Evolutionary conservation across 2,797 vertebrate genomes (phyloP).

Genomic region (Pseudochirops corinnae): DNA sequence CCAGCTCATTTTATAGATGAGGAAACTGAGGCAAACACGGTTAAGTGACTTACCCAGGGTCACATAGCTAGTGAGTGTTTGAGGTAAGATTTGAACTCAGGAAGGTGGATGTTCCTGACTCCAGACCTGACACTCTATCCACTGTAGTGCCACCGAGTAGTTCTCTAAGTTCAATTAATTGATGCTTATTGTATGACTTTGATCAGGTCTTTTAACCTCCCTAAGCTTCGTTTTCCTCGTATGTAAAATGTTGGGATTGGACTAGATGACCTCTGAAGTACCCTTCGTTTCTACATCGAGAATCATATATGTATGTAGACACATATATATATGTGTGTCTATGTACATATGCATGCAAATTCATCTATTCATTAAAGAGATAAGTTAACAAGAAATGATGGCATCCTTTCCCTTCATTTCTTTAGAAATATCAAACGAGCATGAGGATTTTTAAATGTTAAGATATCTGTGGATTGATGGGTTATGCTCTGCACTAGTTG

Average conservation of each 20-base stretch:
- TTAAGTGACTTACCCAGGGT: no score
- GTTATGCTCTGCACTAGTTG: background rate
- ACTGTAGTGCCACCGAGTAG: no score
- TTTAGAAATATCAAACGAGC: background rate
- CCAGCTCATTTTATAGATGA: no score
- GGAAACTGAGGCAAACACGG: no score
- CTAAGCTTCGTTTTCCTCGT: background rate
- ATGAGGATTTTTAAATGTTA: background rate
- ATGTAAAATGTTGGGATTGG: background rate
- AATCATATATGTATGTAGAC: background rate
- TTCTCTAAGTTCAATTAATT: no score
- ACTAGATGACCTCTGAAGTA: background rate
- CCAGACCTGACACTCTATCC: no score
- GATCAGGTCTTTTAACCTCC: background rate
- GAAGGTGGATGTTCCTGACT: no score
- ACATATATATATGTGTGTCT: no score
- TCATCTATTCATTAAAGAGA: constrained; percentile 8
- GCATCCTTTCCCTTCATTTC: background rate
- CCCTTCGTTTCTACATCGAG: background rate
- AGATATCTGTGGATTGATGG: background rate
- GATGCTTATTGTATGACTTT: background rate
- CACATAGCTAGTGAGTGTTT: no score
- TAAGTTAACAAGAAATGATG: constrained; percentile 33
- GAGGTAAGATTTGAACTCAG: no score
- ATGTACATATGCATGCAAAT: background rate